A percentile compares a stretch with the other conserved stretches of the same genome.
These are phyloP conservation scores for Sinonovacula constricta DNA, from an alignment of 1,140 invertebrate genomes.

Conservation along the genomic window DNA sequence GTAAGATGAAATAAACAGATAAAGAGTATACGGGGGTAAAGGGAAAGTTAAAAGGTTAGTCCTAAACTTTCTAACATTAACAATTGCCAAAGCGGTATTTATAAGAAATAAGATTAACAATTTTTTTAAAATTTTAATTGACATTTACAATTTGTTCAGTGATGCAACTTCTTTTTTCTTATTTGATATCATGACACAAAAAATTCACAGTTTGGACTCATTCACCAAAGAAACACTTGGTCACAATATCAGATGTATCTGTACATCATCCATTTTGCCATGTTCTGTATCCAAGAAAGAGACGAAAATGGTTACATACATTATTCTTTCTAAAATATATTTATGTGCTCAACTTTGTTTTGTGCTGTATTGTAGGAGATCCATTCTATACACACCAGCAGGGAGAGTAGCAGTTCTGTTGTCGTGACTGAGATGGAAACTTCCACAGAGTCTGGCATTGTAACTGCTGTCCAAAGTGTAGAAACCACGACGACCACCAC, in stretches of 20 bases:
- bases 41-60: too few relatives aligned
- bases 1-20: too few relatives aligned
- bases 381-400: not conserved
- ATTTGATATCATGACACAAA: too few relatives aligned
- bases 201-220: not conserved
- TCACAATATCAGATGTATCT: too few relatives aligned
- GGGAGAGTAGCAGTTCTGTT: conserved; percentile 12
- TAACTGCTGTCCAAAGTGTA: conserved; percentile 46
- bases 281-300: not conserved
- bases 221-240: not conserved
- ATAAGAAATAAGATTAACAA: too few relatives aligned
- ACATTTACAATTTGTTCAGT: too few relatives aligned
- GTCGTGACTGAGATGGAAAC: conserved; percentile 33
- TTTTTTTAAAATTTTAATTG: too few relatives aligned
- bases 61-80: too few relatives aligned
- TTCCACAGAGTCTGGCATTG: conserved; percentile 38
- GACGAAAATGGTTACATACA: not conserved
- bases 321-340: not conserved
- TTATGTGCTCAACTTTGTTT: not conserved
- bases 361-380: not conserved
- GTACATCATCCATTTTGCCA: too few relatives aligned
- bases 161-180: too few relatives aligned
- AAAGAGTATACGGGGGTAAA: too few relatives aligned
- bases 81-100: too few relatives aligned
- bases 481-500: conserved; percentile 63